A percentile compares a stretch with the other conserved stretches of the same genome.
Evolutionary conservation across 2,888 invertebrate species (phyloP).

Genomic region (Apoderus coryli): DNA sequence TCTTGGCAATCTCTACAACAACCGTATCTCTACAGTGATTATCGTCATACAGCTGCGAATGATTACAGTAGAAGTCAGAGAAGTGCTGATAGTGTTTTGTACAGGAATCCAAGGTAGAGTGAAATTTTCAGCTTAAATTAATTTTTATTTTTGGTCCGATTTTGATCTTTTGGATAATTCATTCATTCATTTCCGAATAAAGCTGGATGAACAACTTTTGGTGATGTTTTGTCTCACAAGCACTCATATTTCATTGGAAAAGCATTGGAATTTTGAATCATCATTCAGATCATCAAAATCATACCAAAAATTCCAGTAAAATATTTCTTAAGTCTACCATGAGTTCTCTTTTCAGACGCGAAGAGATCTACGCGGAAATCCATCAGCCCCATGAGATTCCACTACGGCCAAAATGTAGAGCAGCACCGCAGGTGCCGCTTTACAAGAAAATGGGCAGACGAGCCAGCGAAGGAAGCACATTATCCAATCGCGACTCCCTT

Average conservation of each 20-base stretch:
- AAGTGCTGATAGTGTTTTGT: slow-evolving; percentile 21
- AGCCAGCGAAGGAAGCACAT: slow-evolving; percentile 37
- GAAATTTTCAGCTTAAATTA: too few relatives aligned
- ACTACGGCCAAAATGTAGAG: slow-evolving; percentile 26
- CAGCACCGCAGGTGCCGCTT: slow-evolving; percentile 32
- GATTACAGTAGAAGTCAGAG: slow-evolving; percentile 20
- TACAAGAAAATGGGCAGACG: slow-evolving; percentile 34
- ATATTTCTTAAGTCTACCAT: too few relatives aligned
- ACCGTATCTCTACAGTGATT: slow-evolving; percentile 20
- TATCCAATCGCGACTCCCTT: too few relatives aligned
- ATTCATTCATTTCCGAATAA: not conserved
- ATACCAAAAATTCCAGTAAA: too few relatives aligned
- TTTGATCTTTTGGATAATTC: too few relatives aligned
- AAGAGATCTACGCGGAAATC: slow-evolving; percentile 23
- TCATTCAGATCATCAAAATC: too few relatives aligned
- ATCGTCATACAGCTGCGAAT: slow-evolving; percentile 16
- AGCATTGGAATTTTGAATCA: too few relatives aligned
- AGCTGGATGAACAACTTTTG: too few relatives aligned
- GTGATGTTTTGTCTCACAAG: too few relatives aligned
- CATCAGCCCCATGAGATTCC: slow-evolving; percentile 24
- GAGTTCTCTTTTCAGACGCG: too few relatives aligned
- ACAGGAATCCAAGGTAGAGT: slow-evolving; percentile 11
- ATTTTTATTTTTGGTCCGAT: too few relatives aligned
- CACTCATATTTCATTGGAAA: too few relatives aligned
- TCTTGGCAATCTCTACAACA: slow-evolving; percentile 33